Evolutionary conservation across 2,113 vertebrate species (phyloP), one percentile per base, ranked within the genome.

Genomic region (Nymphicus hollandicus): DNA sequence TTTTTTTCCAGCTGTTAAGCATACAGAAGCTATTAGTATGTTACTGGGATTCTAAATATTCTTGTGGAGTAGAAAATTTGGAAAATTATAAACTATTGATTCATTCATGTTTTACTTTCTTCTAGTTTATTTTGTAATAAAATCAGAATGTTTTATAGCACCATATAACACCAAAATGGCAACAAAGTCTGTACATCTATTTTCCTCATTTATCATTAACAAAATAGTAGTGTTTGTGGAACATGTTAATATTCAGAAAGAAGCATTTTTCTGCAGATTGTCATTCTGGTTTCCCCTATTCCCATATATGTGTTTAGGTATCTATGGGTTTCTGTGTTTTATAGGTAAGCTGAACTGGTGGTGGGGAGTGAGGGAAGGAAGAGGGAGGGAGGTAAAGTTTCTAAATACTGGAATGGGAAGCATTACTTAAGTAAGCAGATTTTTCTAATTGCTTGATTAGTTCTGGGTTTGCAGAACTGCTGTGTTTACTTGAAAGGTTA

Each of bases 381-480:
- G 63, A 76, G 35, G 60, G 49, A 78, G 49, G 37, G 60, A 52
- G 50, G 25, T 88, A 84, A 65, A 88, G 52, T 69, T 92, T 91
- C 96, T 94, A 91, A 94, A 24, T 94, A 63, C 47, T 37, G 35
- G 49, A 92, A 78, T 79, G 77, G 94, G 87, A 88, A 94, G 10
- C 84, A 46, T 93, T 94, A 47, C 80, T 65, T 95, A 87, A 96
- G 43, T 91, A 69, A 95, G 76, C n/a, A 9, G 86, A 66, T 88
- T 96, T 93, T 96, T 97, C 95, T 93, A 89, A 93, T 96, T 95
- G 97, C 78, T 96, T 89, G 19, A 61, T 86, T 96, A 69, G 72
- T 93, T 95, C 22, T 77, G 74, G 25, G 16, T 82, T 79, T 86
- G 56, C 65, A 89, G 73, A 81, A 22, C 78, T 86, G 16, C 53